Base-by-base conservation (phyloP, 2,113 vertebrate genomes). In the Neogobius melanostomus region DNA sequence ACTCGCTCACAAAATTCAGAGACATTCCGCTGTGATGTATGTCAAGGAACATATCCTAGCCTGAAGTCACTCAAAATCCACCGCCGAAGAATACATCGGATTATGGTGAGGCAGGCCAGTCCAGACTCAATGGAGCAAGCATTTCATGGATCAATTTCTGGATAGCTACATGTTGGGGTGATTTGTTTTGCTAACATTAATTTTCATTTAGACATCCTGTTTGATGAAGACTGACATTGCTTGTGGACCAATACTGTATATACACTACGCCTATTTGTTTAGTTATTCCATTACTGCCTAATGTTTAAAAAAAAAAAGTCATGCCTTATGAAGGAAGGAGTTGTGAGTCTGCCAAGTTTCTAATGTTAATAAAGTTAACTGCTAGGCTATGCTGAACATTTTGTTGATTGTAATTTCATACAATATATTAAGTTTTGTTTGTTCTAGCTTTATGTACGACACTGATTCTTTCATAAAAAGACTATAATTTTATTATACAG, bases 51-150 rank as follows among this genome's bases (percentile, higher is more conserved):
- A 2, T 94, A 92, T 70, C 82, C 85, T 1, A 91, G 72, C 72
- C 76, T 92, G 6, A 88, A 88, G 62, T 92, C 92, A 0, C 86
- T 94, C 6, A 91, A 91, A 82, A 91, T 91, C 82, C 93, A 94
- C 82, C 88, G 87, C 48, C 82, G 91, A 64, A 90, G 87, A 68
- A 88, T 91, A 62, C 92, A 93, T 86, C 85, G 84, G 43, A 90
- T 92, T 53, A 75, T 91, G 80, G 87, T 77, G 60, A 90, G 89
- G 57, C 74, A 84, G 36, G 36, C 47, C 0, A 66, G 28, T 54
- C 71, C 69, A 28, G 63, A 69, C 63, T 14, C 73, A 15, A 80
- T 62, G 48, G 79, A 82, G 56, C 69, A 76, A 6, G 56, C 66
- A 16, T 62, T 57, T 42, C 65, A 56, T 49, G 74, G 83, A 64